Percentiles rank a stretch among this genome's conserved stretches.
These are phyloP conservation scores for Betta splendens DNA, from an alignment of 2,797 vertebrate species.

Conservation along the genomic window DNA sequence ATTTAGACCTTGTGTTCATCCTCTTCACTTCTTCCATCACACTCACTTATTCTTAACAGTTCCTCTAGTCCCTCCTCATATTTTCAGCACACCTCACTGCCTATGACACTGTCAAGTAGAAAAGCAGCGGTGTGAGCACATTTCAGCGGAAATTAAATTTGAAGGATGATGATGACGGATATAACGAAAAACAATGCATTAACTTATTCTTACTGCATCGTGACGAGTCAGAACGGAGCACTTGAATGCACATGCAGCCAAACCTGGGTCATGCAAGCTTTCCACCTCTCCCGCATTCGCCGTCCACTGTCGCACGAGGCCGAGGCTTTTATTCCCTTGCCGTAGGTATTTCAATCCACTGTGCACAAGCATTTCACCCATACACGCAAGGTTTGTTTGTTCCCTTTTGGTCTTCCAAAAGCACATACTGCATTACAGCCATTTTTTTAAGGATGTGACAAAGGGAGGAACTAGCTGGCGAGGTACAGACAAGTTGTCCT, in stretches of 20 bases:
- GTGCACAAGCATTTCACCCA: slow-evolving; percentile 23
- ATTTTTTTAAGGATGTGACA: too few species aligned
- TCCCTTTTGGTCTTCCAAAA: neutral
- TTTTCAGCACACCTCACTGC: slow-evolving; percentile 2
- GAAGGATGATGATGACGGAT: too few species aligned
- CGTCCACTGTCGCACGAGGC: slow-evolving; percentile 17
- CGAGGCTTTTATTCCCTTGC: slow-evolving; percentile 38
- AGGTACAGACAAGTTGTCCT: neutral
- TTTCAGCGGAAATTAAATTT: too few species aligned
- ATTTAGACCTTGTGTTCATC: slow-evolving; percentile 24
- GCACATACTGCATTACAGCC: too few species aligned
- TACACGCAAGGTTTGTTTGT: slow-evolving; percentile 21
- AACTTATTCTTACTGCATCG: too few species aligned
- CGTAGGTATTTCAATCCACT: slow-evolving; percentile 46
- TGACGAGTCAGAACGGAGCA: too few species aligned
- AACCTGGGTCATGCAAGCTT: slow-evolving; percentile 17
- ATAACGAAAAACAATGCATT: too few species aligned
- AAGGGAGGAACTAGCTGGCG: neutral
- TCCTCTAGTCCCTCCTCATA: neutral
- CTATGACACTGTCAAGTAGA: neutral
- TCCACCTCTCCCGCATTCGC: slow-evolving; percentile 18
- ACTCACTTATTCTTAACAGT: slow-evolving; percentile 4
- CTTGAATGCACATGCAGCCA: slow-evolving; percentile 10
- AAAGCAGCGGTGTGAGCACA: neutral
- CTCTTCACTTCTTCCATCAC: slow-evolving; percentile 10